phyloP scores from a whole-genome alignment of 2,888 invertebrate species.

The Strigamia transsilvanica region DNA sequence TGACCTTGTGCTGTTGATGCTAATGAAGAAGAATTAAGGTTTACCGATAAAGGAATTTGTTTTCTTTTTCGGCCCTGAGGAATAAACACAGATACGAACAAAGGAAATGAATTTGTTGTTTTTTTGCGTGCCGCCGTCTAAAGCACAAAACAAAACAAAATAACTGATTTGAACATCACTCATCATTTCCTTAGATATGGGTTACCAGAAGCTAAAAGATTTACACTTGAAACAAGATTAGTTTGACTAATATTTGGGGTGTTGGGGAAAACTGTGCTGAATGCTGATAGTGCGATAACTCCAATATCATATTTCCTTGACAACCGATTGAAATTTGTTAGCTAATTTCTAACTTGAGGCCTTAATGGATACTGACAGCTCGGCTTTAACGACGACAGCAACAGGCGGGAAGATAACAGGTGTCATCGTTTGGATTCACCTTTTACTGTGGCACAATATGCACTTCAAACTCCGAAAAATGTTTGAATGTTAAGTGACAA shows the following conservation, averaged over 20 bases:
- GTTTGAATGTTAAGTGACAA: neutral
- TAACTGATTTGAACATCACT: no score
- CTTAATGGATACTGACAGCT: conserved; percentile 17
- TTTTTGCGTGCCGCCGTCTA: neutral
- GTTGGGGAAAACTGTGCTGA: neutral
- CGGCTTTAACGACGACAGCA: conserved; percentile 22
- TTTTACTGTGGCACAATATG: neutral
- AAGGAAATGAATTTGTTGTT: conserved; percentile 1
- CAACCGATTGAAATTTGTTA: conserved; percentile 7
- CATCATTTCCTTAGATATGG: neutral
- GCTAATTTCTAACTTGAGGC: neutral
- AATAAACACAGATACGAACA: neutral
- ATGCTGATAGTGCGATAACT: neutral
- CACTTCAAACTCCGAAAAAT: neutral
- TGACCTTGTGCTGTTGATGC: conserved; percentile 36
- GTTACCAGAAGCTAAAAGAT: neutral
- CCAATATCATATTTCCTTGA: conserved; percentile 9
- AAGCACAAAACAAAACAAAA: no score
- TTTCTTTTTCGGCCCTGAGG: neutral
- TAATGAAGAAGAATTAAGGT: conserved; percentile 21
- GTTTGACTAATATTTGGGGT: neutral
- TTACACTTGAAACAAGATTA: neutral
- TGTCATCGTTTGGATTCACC: conserved; percentile 14
- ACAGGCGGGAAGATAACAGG: conserved; percentile 41
- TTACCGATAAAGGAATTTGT: neutral